Conservation (phyloP, 2,888 invertebrate genomes). For the Uloborus plumipes region DNA sequence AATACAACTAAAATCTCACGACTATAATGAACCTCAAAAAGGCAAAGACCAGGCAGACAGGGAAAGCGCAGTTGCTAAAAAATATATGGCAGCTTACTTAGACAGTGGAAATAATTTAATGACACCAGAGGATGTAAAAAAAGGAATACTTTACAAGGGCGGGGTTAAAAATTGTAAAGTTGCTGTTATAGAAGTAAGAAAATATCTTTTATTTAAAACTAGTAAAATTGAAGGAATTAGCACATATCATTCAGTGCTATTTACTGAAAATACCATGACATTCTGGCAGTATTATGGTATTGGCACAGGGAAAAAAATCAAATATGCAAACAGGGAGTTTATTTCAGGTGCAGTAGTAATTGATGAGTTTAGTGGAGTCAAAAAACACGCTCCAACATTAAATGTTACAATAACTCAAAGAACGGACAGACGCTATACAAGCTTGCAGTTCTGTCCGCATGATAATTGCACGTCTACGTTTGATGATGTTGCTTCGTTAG, state of each 20-base stretch:
- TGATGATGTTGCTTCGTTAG: background rate
- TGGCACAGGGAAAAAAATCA: too few species aligned
- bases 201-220: too few species aligned
- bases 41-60: constrained; percentile 6
- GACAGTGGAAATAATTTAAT: too few species aligned
- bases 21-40: constrained; percentile 8
- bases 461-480: background rate
- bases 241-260: too few species aligned
- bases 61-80: constrained; percentile 8
- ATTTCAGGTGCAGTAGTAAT: background rate
- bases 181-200: too few species aligned
- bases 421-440: background rate
- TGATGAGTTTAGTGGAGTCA: background rate
- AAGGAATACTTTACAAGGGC: too few species aligned
- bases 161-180: too few species aligned
- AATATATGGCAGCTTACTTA: background rate
- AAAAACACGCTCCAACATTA: background rate
- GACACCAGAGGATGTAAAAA: too few species aligned
- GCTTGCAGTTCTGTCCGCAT: background rate
- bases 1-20: background rate
- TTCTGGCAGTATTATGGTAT: too few species aligned
- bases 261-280: too few species aligned
- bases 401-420: background rate
- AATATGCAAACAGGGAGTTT: too few species aligned
- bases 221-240: too few species aligned